Evolutionary conservation across 2,797 vertebrate species (phyloP).

Genomic region (Leptodactylus fallax): DNA sequence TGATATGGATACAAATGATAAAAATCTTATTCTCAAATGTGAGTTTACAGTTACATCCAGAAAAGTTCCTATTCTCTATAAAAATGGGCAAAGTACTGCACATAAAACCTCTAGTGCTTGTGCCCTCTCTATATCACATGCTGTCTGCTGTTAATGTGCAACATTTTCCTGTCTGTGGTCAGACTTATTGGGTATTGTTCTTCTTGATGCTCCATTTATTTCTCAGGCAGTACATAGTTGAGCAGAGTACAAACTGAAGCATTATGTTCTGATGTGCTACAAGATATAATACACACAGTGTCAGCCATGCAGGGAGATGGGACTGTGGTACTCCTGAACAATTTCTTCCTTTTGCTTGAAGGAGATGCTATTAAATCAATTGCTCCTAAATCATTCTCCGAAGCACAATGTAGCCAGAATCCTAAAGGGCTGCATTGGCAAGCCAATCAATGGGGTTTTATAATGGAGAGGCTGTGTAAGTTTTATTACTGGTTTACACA

Average conservation of each 20-base stretch:
- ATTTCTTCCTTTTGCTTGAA: slow-evolving; percentile 53
- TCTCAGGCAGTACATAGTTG: slow-evolving; percentile 30
- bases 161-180: slow-evolving; percentile 31
- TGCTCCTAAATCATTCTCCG: slow-evolving; percentile 59
- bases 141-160: slow-evolving; percentile 21
- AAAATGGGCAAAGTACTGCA: neutral
- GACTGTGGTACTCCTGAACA: slow-evolving; percentile 41
- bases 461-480: slow-evolving; percentile 49
- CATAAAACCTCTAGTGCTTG: neutral
- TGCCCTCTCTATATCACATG: slow-evolving; percentile 20
- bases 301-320: slow-evolving; percentile 58
- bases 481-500: slow-evolving; percentile 62
- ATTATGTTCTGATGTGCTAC: slow-evolving; percentile 49
- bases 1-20: neutral
- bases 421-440: slow-evolving; percentile 48
- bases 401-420: slow-evolving; percentile 60
- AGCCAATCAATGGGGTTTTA: slow-evolving; percentile 54
- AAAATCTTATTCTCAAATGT: neutral
- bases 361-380: slow-evolving; percentile 60
- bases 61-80: neutral
- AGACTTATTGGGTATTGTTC: slow-evolving; percentile 32
- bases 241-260: slow-evolving; percentile 30
- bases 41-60: neutral
- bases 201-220: slow-evolving; percentile 35
- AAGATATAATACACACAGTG: slow-evolving; percentile 55